Evolutionary conservation across 2,888 invertebrate species (phyloP).

Genomic region (Masnerella sp.): DNA sequence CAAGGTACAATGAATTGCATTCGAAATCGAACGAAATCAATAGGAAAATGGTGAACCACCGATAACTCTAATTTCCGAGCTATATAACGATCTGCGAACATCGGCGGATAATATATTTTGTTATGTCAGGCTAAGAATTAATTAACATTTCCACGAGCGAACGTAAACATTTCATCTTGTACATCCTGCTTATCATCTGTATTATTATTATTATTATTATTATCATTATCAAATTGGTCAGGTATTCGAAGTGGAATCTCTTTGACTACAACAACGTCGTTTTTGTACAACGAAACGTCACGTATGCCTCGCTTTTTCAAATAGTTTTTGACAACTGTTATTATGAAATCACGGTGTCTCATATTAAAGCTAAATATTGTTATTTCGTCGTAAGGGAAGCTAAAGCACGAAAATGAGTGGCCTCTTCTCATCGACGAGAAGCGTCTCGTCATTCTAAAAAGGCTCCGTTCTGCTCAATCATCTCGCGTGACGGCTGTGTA

Average conservation of each 20-base stretch:
- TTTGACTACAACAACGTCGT: background rate
- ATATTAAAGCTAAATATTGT: constrained; percentile 56
- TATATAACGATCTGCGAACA: too few relatives aligned
- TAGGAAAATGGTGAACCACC: too few relatives aligned
- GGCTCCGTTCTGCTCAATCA: constrained; percentile 74
- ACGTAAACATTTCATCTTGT: too few relatives aligned
- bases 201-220: constrained; percentile 3
- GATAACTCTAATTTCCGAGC: too few relatives aligned
- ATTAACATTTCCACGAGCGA: too few relatives aligned
- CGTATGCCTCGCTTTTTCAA: constrained; percentile 13
- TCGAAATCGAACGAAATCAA: too few relatives aligned
- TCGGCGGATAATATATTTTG: too few relatives aligned
- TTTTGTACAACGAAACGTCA: constrained; percentile 7
- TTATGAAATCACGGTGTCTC: constrained; percentile 46
- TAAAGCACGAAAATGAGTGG: constrained; percentile 49
- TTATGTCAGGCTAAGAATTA: too few relatives aligned
- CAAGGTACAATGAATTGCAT: too few relatives aligned
- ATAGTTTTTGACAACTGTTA: constrained; percentile 55
- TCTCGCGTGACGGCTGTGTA: constrained; percentile 74
- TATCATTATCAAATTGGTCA: background rate
- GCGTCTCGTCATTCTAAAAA: constrained; percentile 71
- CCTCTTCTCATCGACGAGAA: constrained; percentile 61
- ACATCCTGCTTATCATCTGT: constrained; percentile 26
- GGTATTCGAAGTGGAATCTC: background rate
- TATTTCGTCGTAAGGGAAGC: constrained; percentile 52